Percentiles rank a stretch among this genome's conserved stretches.
Evolutionary conservation across 1,140 invertebrate species (phyloP).

Genomic region (Halictus rubicundus): DNA sequence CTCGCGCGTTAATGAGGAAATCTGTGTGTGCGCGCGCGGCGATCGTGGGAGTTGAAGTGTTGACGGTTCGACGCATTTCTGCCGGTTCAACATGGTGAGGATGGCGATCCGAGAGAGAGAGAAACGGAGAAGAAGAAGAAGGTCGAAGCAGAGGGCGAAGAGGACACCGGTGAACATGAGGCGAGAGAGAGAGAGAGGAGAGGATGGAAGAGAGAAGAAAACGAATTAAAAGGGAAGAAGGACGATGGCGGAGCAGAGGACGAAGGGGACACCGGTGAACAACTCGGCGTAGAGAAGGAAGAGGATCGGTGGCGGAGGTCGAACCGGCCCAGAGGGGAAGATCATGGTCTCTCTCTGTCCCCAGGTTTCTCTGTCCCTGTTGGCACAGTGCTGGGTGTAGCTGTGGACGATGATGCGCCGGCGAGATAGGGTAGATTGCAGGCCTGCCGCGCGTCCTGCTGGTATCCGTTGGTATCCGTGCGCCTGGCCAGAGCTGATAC

Average conservation of each 20-base stretch:
- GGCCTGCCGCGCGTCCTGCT: conserved; percentile 61
- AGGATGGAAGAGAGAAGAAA: too few species aligned
- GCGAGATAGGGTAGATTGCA: conserved; percentile 70
- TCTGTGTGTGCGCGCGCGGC: conserved; percentile 26
- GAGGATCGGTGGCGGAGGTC: conserved; percentile 34
- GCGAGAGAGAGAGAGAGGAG: background rate
- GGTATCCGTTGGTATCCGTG: conserved; percentile 59
- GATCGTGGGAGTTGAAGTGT: conserved; percentile 48
- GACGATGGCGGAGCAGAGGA: conserved; percentile 18
- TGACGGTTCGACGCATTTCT: conserved; percentile 45
- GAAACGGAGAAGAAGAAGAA: background rate
- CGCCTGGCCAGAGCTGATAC: conserved; percentile 75
- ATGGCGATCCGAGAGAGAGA: background rate
- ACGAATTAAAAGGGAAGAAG: background rate
- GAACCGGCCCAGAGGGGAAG: conserved; percentile 30
- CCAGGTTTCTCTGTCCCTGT: background rate
- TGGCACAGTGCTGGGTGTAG: conserved; percentile 48
- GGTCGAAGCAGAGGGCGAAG: background rate
- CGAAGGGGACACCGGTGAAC: too few species aligned
- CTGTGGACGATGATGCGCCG: conserved; percentile 64
- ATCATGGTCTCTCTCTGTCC: background rate
- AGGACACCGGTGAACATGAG: conserved; percentile 1
- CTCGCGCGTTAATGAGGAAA: conserved; percentile 54
- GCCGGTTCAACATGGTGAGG: conserved; percentile 15
- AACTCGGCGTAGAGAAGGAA: background rate